Evolutionary conservation across 2,797 vertebrate genomes (phyloP).

Genomic region (Denticeps clupeoides): DNA sequence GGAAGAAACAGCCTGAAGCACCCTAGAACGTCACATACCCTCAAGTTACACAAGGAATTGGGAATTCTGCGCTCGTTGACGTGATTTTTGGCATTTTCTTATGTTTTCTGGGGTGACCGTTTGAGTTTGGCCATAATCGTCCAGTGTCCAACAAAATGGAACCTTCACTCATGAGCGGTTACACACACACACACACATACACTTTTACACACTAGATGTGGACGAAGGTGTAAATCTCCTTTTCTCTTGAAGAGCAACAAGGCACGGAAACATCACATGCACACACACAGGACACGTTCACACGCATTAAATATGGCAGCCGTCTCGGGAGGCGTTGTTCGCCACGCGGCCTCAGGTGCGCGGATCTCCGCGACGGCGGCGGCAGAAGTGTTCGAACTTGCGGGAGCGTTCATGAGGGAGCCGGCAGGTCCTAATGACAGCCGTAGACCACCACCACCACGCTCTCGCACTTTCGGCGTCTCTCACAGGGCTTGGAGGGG

Average conservation of each 20-base stretch:
- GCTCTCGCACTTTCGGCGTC: slow-evolving; percentile 21
- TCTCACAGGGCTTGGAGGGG: slow-evolving; percentile 14
- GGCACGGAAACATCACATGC: not conserved
- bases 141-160: no score
- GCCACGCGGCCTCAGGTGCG: slow-evolving; percentile 22
- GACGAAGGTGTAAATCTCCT: not conserved
- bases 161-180: no score
- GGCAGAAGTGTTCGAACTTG: slow-evolving; percentile 25
- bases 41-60: no score
- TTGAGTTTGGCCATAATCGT: no score
- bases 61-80: no score
- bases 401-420: slow-evolving; percentile 22
- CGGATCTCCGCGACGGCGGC: not conserved
- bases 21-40: no score
- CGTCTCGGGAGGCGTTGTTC: not conserved
- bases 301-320: not conserved
- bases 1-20: no score
- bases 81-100: no score
- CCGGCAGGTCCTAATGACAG: slow-evolving; percentile 26
- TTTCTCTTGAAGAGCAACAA: not conserved
- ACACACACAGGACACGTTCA: not conserved
- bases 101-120: no score
- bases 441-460: slow-evolving; percentile 8
- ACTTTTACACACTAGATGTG: not conserved
- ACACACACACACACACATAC: no score